These are phyloP conservation scores for Nasalis larvatus DNA, from an alignment of 2,113 vertebrate genomes.

Conservation along the genomic window DNA sequence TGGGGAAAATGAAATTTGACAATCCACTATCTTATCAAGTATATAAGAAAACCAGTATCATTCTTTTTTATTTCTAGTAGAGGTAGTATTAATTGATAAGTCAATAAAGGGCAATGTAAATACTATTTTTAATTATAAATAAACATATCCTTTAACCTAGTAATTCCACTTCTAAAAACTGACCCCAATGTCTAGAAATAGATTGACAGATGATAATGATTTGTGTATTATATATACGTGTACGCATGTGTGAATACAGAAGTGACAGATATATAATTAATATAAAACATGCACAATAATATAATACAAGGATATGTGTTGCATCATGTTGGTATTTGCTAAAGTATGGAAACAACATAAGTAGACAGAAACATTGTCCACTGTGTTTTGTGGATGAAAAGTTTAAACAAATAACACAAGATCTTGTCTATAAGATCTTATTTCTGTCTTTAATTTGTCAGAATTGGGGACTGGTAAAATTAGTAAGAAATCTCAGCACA, in stretches of 20 bases:
- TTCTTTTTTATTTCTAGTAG: background rate
- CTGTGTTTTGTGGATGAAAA: background rate
- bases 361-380: background rate
- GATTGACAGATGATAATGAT: background rate
- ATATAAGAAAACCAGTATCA: background rate
- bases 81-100: background rate
- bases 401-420: background rate
- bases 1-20: background rate
- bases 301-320: background rate
- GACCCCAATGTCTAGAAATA: background rate
- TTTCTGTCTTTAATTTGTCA: constrained; percentile 14
- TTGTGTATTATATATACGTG: background rate
- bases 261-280: background rate
- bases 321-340: background rate
- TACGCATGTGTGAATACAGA: background rate
- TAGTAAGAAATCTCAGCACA: background rate
- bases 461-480: background rate
- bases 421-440: background rate
- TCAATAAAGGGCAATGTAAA: background rate
- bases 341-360: background rate
- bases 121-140: background rate
- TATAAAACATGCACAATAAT: background rate
- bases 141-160: background rate
- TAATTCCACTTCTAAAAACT: background rate
- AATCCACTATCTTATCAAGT: background rate